Evolutionary conservation across 2,797 vertebrate species (phyloP).

Genomic region (Eupleurogrammus muticus): DNA sequence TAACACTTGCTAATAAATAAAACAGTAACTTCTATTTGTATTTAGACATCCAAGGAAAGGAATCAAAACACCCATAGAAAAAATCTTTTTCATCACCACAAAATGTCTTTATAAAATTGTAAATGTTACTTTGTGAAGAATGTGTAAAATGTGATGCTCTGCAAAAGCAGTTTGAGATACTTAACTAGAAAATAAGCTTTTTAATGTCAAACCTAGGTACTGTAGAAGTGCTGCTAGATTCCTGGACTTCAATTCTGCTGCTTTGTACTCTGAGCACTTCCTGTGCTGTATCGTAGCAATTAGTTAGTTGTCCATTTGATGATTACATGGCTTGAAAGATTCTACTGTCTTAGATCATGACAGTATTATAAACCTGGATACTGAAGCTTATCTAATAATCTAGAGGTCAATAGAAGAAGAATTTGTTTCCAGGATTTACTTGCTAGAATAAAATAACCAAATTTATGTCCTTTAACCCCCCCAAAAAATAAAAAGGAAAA

Average conservation of each 20-base stretch:
- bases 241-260: not conserved
- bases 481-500: not conserved
- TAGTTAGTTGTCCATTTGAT: not conserved
- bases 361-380: not conserved
- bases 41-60: not conserved
- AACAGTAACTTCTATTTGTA: not conserved
- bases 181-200: not conserved
- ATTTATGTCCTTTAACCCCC: not conserved
- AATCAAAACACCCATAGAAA: not conserved
- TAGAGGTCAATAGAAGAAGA: not conserved
- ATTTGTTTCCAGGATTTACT: not conserved
- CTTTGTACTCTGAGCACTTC: constrained; percentile 1
- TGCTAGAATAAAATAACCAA: not conserved
- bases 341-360: not conserved
- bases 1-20: not conserved
- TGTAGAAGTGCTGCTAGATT: not conserved
- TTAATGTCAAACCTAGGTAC: not conserved
- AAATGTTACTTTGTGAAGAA: constrained; percentile 1
- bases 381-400: not conserved
- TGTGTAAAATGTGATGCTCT: constrained; percentile 16
- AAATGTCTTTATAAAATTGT: not conserved
- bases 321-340: not conserved
- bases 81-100: not conserved
- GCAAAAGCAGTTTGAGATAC: not conserved
- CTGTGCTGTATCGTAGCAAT: constrained; percentile 1